These are phyloP conservation scores for Eulemur coronatus DNA, from an alignment of 2,797 vertebrate species.

Conservation along the genomic window DNA sequence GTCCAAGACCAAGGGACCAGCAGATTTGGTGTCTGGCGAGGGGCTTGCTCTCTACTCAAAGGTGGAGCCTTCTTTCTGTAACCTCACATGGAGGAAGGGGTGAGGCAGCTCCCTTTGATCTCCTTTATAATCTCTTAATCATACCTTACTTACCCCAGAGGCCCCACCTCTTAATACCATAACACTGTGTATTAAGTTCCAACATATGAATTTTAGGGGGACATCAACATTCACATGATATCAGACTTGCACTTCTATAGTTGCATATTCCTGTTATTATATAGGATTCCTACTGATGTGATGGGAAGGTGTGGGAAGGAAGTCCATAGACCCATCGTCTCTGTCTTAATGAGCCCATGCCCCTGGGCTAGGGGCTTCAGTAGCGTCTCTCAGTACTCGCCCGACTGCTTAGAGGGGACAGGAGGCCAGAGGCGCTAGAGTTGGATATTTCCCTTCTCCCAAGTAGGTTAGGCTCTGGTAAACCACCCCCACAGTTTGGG, in stretches of 20 bases:
- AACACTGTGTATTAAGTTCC: background rate
- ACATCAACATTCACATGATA: background rate
- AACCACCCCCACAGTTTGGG: background rate
- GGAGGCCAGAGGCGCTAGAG: background rate
- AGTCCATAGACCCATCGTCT: background rate
- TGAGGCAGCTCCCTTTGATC: background rate
- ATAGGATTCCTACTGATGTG: background rate
- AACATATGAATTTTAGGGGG: background rate
- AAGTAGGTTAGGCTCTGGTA: background rate
- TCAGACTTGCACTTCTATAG: background rate
- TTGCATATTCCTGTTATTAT: background rate
- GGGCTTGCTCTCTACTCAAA: background rate
- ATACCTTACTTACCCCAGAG: background rate
- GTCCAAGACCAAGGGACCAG: background rate
- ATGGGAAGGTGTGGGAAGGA: background rate
- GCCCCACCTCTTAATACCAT: background rate
- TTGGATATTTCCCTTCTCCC: background rate
- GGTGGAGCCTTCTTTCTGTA: background rate
- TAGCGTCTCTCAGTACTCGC: background rate
- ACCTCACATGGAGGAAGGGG: background rate
- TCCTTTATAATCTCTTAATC: background rate
- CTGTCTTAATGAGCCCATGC: background rate
- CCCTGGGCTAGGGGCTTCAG: background rate
- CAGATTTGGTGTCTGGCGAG: background rate
- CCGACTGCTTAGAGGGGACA: background rate